Evolutionary conservation across 2,888 invertebrate species (phyloP), one percentile per base, ranked within the genome.

Genomic region (Xestia ashworthii): DNA sequence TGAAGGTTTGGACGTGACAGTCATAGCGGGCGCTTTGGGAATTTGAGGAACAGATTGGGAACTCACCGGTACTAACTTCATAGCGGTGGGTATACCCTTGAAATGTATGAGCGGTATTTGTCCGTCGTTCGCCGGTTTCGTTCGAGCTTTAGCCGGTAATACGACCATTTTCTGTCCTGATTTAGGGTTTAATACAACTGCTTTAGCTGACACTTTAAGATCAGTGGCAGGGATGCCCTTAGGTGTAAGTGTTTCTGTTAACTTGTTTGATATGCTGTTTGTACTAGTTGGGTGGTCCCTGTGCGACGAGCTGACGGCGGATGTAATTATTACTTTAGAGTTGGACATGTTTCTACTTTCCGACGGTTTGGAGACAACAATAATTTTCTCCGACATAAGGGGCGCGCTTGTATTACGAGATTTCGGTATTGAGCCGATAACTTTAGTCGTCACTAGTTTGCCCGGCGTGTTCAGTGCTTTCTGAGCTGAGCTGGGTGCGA

Each of bases 81-180:
- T 96, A 22, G 95, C 93, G 22, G 96, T 94, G 2, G 96, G 93
- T 62, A 97, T 91, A 38, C 96, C 95, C 83, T 97, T 97, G 72
- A 97, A 95, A 88, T 97, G 96, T 84, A 97, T 89, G 25, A 97
- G 85, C 3, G 97, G 96, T 81, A 96, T 90, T 81, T 94, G 95
- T 38, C 94, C 94, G 25, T 96, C 96, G n/a, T 92, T 90, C 12
- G 91, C 92, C 16, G 92, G 86, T 92, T 95, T 96, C 88, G 94
- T 92, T 74, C 95, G 92, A 58, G 93, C 90, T 86, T 97, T 97
- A 14, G 96, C 95, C 1, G 97, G 97, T 68, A 97, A 86, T 12
- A 97, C 96, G 22, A 97, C 96, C 97, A 97, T 96, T 87, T 97
- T 97, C 86, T 95, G 96, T 5, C 96, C 97, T 3, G 96, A 95